Evolutionary conservation across 2,888 invertebrate genomes (phyloP).

Genomic region (Ophraella communa): DNA sequence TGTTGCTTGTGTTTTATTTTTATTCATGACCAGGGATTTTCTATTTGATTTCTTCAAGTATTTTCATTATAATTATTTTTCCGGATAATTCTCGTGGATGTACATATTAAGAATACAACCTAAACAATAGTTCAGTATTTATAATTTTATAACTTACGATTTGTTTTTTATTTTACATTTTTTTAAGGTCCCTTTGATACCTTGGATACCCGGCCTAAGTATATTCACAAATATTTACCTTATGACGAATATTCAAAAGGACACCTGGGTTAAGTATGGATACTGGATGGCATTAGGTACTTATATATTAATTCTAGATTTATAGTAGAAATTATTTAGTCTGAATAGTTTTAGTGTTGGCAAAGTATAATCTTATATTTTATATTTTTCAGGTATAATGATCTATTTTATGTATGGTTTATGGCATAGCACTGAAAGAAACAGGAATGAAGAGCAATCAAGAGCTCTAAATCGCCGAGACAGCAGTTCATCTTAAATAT

Average conservation of each 20-base stretch:
- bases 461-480: constrained; percentile 14
- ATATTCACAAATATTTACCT: constrained; percentile 84
- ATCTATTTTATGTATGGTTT: constrained; percentile 79
- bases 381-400: constrained; percentile 65
- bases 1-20: too few species aligned
- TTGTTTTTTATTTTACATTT: background rate
- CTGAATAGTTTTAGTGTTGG: too few species aligned
- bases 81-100: too few species aligned
- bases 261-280: constrained; percentile 83
- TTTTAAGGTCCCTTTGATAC: constrained; percentile 80
- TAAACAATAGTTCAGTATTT: too few species aligned
- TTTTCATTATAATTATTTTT: too few species aligned
- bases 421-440: constrained; percentile 69
- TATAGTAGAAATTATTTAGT: too few species aligned
- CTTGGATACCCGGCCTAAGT: constrained; percentile 80
- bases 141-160: background rate
- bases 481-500: background rate
- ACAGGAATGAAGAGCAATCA: constrained; percentile 15
- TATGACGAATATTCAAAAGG: constrained; percentile 78
- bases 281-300: constrained; percentile 83
- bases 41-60: too few species aligned
- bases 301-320: too few species aligned
- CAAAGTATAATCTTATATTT: background rate
- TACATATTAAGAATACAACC: too few species aligned
- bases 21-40: too few species aligned